A percentile compares a stretch with the other conserved stretches of the same genome.
phyloP scores from a whole-genome alignment of 2,797 vertebrate genomes.

The Centropyge bicolor region DNA sequence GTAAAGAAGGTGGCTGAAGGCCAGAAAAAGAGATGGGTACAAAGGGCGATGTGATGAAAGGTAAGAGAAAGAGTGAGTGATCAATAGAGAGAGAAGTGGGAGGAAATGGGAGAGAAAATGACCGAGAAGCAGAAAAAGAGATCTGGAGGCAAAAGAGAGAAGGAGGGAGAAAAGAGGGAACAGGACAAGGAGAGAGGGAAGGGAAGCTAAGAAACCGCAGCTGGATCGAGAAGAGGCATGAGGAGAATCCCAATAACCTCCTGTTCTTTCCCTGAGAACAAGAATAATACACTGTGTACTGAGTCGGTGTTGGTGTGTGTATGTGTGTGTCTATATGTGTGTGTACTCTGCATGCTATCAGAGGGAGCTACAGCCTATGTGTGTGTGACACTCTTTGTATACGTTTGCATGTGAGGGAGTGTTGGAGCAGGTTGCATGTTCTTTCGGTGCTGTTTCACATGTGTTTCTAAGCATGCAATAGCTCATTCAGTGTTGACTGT shows the following conservation, averaged over 20 bases:
- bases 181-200: slow-evolving; percentile 42
- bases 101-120: slow-evolving; percentile 4
- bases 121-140: slow-evolving; percentile 17
- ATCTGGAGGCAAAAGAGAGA: slow-evolving; percentile 30
- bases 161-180: slow-evolving; percentile 32
- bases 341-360: slow-evolving; percentile 25
- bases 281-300: slow-evolving; percentile 63
- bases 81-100: slow-evolving; percentile 37
- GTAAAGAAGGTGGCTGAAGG: slow-evolving; percentile 18
- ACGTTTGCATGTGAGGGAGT: background rate
- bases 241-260: slow-evolving; percentile 77
- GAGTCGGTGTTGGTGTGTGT: slow-evolving; percentile 32
- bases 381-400: background rate
- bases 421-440: slow-evolving; percentile 6
- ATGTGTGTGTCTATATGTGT: slow-evolving; percentile 24
- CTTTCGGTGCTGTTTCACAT: slow-evolving; percentile 14
- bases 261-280: slow-evolving; percentile 63
- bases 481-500: slow-evolving; percentile 22
- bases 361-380: slow-evolving; percentile 1
- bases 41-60: slow-evolving; percentile 14
- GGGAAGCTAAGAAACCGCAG: slow-evolving; percentile 64
- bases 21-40: slow-evolving; percentile 16
- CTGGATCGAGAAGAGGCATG: slow-evolving; percentile 66
- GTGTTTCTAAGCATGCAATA: slow-evolving; percentile 18
- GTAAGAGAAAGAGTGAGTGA: slow-evolving; percentile 18